phyloP scores from a whole-genome alignment of 2,797 vertebrate species.

The Pygocentrus nattereri region DNA sequence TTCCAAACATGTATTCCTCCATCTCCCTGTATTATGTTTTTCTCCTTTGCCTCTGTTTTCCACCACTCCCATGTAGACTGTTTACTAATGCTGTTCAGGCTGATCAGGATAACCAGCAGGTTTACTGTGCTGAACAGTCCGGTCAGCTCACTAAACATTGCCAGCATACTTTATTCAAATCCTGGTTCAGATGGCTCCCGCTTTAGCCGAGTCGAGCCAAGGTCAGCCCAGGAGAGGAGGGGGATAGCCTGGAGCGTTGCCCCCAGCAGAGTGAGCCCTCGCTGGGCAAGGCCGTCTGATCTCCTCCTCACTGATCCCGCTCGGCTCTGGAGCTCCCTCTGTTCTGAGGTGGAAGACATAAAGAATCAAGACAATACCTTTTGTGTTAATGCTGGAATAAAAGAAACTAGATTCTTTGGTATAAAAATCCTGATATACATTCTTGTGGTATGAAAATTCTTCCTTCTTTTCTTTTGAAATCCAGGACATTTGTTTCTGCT shows the following conservation, averaged over 20 bases:
- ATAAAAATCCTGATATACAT: neutral
- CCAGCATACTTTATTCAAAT: conserved; percentile 17
- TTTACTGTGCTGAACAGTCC: conserved; percentile 1
- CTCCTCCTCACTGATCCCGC: conserved; percentile 60
- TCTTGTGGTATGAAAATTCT: conserved; percentile 31
- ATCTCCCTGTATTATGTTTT: neutral
- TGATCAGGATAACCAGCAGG: conserved; percentile 1
- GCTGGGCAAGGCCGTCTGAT: conserved; percentile 77
- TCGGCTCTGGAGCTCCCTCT: conserved; percentile 72
- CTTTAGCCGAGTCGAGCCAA: conserved; percentile 41
- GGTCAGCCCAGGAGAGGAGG: conserved; percentile 76
- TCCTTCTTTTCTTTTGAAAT: conserved; percentile 23
- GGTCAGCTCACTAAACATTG: neutral
- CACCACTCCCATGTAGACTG: no score
- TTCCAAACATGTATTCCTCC: neutral
- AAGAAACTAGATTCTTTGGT: conserved; percentile 10
- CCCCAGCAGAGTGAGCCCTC: conserved; percentile 79
- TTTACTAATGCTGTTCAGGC: neutral
- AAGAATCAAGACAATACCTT: conserved; percentile 43
- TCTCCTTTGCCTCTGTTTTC: neutral
- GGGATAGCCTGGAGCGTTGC: conserved; percentile 81
- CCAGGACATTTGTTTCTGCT: neutral
- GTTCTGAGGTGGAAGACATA: conserved; percentile 69
- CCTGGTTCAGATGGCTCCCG: conserved; percentile 34
- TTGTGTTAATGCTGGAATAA: conserved; percentile 4